Evolutionary conservation across 2,888 invertebrate species (phyloP).

Genomic region (Rhamphomyia laevipes): DNA sequence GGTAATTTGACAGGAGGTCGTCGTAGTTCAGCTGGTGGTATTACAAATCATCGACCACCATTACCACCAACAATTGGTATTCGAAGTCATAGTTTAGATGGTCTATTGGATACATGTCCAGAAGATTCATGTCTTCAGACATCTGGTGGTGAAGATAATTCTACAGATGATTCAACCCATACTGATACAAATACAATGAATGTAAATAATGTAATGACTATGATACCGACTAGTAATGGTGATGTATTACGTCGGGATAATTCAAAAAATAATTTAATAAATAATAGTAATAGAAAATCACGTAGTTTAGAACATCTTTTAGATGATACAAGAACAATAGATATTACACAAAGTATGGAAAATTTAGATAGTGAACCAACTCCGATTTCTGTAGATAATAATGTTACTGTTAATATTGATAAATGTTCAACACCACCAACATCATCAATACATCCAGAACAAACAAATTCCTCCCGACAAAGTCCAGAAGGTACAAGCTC

Average conservation of each 20-base stretch:
- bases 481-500: slow-evolving; percentile 37
- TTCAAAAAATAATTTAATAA: slow-evolving; percentile 19
- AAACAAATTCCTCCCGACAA: slow-evolving; percentile 28
- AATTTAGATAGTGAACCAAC: slow-evolving; percentile 23
- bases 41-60: slow-evolving; percentile 32
- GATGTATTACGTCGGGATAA: slow-evolving; percentile 29
- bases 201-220: background rate
- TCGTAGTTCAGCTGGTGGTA: slow-evolving; percentile 32
- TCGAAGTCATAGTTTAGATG: slow-evolving; percentile 51
- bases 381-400: background rate
- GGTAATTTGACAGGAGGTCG: slow-evolving; percentile 29
- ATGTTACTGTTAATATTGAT: slow-evolving; percentile 11
- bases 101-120: slow-evolving; percentile 40
- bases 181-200: slow-evolving; percentile 20
- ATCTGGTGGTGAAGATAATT: background rate
- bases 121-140: slow-evolving; percentile 7
- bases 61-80: slow-evolving; percentile 31
- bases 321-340: slow-evolving; percentile 35
- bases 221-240: slow-evolving; percentile 1
- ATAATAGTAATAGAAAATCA: slow-evolving; percentile 40
- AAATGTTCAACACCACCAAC: slow-evolving; percentile 6
- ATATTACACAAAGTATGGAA: slow-evolving; percentile 36
- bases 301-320: slow-evolving; percentile 52
- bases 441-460: slow-evolving; percentile 12
- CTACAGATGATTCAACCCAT: slow-evolving; percentile 11